phyloP scores from a whole-genome alignment of 2,888 invertebrate genomes.

The Pyrocoelia pectoralis region DNA sequence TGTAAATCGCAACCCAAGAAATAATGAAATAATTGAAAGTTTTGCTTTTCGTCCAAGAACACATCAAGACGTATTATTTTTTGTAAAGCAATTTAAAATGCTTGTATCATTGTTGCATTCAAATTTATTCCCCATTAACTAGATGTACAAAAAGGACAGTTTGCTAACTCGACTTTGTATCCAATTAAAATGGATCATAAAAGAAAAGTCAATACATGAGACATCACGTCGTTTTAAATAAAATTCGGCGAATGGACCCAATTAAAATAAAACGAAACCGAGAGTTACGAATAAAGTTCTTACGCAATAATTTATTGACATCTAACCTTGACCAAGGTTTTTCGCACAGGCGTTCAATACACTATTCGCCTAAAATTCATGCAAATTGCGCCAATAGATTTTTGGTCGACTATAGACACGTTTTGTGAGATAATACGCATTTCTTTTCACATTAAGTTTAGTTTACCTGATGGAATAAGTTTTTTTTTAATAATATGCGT shows the following conservation, averaged over 20 bases:
- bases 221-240: not conserved
- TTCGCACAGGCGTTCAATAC: conserved; percentile 12
- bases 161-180: too few species aligned
- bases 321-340: conserved; percentile 29
- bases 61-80: too few species aligned
- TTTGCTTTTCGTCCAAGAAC: too few species aligned
- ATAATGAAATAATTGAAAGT: too few species aligned
- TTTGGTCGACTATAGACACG: conserved; percentile 4
- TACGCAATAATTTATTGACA: conserved; percentile 26
- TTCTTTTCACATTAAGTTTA: not conserved
- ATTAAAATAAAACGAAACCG: conserved; percentile 3
- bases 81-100: too few species aligned
- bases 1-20: too few species aligned
- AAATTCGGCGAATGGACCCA: not conserved
- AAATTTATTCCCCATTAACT: too few species aligned
- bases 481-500: not conserved
- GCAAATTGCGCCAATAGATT: not conserved
- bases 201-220: too few species aligned
- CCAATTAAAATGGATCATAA: too few species aligned
- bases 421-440: conserved; percentile 2
- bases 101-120: too few species aligned
- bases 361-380: not conserved
- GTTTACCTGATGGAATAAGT: not conserved
- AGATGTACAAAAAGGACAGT: too few species aligned
- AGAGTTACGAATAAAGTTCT: not conserved